These are phyloP conservation scores for Coptodon bakossiorum DNA, from an alignment of 2,113 vertebrate species.

Conservation along the genomic window DNA sequence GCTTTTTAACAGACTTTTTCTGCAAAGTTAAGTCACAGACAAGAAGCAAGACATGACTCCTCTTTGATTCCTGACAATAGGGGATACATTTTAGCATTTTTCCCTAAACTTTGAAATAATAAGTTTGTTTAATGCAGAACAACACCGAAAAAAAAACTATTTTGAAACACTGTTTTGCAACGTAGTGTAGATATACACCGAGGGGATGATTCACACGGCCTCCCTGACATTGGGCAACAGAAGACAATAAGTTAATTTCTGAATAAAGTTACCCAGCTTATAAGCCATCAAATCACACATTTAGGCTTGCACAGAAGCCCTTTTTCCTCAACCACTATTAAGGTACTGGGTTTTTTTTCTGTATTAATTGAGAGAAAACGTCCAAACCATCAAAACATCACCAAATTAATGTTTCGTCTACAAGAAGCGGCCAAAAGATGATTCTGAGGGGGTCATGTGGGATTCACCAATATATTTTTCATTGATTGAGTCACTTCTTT, in stretches of 20 bases:
- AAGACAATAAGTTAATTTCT: background rate
- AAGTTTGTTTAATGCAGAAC: background rate
- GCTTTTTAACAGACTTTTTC: background rate
- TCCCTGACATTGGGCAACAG: background rate
- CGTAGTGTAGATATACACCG: background rate
- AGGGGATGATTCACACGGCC: background rate
- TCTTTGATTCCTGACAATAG: accelerated
- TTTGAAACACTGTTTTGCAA: background rate
- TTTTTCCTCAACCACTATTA: background rate
- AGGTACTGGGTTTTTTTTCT: background rate
- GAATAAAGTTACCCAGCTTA: background rate
- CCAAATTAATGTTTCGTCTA: background rate
- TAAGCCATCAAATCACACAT: background rate
- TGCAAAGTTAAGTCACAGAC: background rate
- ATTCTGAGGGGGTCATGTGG: background rate
- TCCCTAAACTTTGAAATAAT: background rate
- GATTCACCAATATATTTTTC: background rate
- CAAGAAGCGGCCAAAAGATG: background rate
- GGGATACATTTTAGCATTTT: background rate
- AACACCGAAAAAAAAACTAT: background rate
- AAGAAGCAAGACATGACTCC: background rate
- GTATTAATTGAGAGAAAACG: background rate
- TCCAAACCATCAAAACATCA: background rate
- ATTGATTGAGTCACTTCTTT: background rate
- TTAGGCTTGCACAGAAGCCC: background rate